phyloP scores from a whole-genome alignment of 2,797 vertebrate species.

The Chanos chanos region DNA sequence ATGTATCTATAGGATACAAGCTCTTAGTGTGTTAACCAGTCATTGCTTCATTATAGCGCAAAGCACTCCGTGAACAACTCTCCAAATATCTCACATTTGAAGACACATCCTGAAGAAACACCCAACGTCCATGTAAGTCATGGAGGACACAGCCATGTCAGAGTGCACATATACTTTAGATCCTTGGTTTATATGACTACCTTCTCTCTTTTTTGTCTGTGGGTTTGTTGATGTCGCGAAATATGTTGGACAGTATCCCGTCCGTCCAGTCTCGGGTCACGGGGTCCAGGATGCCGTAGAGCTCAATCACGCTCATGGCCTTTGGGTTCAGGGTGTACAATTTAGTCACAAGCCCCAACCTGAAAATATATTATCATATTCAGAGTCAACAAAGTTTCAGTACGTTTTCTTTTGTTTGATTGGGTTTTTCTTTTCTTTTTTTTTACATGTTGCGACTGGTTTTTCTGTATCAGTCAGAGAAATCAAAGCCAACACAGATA shows the following conservation, averaged over 20 bases:
- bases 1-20: slow-evolving; percentile 81
- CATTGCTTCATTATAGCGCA: neutral
- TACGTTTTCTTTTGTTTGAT: no score
- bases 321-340: slow-evolving; percentile 90
- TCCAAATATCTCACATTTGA: no score
- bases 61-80: no score
- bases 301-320: slow-evolving; percentile 91
- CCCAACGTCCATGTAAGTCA: no score
- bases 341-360: slow-evolving; percentile 85
- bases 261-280: slow-evolving; percentile 93
- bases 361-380: slow-evolving; percentile 43
- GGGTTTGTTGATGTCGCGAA: slow-evolving; percentile 91
- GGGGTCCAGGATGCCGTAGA: slow-evolving; percentile 92
- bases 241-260: slow-evolving; percentile 96
- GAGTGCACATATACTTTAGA: neutral
- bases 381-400: neutral
- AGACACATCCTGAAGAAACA: no score
- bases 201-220: slow-evolving; percentile 91
- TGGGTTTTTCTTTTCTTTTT: no score
- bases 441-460: no score
- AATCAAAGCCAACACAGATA: no score
- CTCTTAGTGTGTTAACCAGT: neutral
- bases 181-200: slow-evolving; percentile 55
- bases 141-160: neutral
- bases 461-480: no score